Evolutionary conservation across 2,113 vertebrate species (phyloP).

Genomic region (Calonectris borealis): DNA sequence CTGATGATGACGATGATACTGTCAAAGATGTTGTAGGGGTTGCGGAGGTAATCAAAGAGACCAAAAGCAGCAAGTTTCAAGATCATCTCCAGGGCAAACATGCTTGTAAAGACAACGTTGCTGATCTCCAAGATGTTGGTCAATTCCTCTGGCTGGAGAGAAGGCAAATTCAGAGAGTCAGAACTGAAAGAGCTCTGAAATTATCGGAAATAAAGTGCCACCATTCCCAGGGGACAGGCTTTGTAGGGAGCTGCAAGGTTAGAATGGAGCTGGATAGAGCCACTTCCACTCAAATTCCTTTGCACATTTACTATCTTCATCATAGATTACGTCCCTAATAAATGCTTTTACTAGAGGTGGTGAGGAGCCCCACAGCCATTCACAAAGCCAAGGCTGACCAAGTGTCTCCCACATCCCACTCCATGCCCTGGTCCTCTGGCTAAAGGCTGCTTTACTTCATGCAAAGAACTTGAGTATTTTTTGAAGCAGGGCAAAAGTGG

Average conservation of each 20-base stretch:
- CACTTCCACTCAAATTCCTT: background rate
- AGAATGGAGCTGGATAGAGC: background rate
- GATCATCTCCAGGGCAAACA: constrained; percentile 98
- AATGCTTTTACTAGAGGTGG: background rate
- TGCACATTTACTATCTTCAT: background rate
- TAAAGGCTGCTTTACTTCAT: background rate
- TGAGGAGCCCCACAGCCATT: background rate
- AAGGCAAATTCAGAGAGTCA: constrained; percentile 29
- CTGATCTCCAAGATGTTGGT: constrained; percentile 97
- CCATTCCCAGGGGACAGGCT: background rate
- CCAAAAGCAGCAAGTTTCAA: constrained; percentile 94
- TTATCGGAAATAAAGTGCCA: background rate
- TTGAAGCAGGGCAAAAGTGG: background rate
- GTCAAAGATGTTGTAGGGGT: constrained; percentile 96
- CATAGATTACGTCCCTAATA: background rate
- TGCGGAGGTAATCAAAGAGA: constrained; percentile 91
- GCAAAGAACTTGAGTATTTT: background rate
- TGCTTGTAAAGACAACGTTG: constrained; percentile 98
- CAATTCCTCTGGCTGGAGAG: constrained; percentile 89
- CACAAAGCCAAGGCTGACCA: background rate
- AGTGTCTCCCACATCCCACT: background rate
- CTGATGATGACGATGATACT: constrained; percentile 98
- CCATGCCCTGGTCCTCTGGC: rapidly evolving
- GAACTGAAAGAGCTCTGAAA: background rate
- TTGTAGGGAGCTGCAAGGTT: background rate